Conservation (phyloP, 30 jellyfish, hydroid and myxozoan genomes). For the Hydra vulgaris region DNA sequence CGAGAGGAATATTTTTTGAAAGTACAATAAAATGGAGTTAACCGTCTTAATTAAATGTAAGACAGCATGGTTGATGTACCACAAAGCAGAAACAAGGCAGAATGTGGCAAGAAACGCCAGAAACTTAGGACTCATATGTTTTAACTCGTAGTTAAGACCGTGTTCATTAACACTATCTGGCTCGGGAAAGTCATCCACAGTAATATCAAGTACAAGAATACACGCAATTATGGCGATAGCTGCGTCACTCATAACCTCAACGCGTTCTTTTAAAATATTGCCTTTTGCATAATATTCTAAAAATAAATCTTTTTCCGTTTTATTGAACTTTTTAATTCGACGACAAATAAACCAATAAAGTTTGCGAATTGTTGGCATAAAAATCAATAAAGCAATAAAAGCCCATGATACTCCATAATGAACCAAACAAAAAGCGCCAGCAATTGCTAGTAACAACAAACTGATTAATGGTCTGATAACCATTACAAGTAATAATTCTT, state of each 20-base stretch:
- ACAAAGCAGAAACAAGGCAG: constrained; percentile 10
- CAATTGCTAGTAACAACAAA: background rate
- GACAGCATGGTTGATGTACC: constrained; percentile 30
- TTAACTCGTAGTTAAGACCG: background rate
- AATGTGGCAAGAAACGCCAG: constrained; percentile 1
- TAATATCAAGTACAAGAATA: constrained; percentile 16
- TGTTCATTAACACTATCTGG: background rate
- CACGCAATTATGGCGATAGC: constrained; percentile 40
- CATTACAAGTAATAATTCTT: constrained; percentile 2
- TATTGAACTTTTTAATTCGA: background rate
- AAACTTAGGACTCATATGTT: constrained; percentile 11
- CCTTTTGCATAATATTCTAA: constrained; percentile 12
- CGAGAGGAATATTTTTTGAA: constrained; percentile 20
- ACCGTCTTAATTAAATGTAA: constrained; percentile 19
- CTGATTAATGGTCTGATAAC: background rate
- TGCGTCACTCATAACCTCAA: constrained; percentile 33
- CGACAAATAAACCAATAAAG: constrained; percentile 14
- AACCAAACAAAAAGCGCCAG: constrained; percentile 9
- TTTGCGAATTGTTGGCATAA: constrained; percentile 20
- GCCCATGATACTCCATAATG: constrained; percentile 17
- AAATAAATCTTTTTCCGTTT: constrained; percentile 4
- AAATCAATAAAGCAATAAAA: constrained; percentile 13
- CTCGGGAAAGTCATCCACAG: constrained; percentile 24
- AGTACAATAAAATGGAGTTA: constrained; percentile 12
- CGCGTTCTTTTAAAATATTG: constrained; percentile 25